These are phyloP conservation scores for Oreonectes daqikongensis DNA, from an alignment of 2,797 vertebrate genomes.

Conservation along the genomic window DNA sequence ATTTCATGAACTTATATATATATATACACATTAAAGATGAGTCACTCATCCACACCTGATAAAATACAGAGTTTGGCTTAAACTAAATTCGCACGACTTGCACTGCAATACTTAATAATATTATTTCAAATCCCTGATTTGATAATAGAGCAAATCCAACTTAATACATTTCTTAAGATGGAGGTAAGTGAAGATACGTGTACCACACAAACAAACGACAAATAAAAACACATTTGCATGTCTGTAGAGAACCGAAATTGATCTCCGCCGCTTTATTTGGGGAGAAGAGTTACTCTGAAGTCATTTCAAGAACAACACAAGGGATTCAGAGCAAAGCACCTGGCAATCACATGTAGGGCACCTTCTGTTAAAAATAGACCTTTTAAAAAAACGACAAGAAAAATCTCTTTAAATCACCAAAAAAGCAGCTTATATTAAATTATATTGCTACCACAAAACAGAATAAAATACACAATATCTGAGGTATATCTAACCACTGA, in stretches of 20 bases:
- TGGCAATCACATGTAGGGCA: conserved; percentile 32
- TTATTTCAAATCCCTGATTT: conserved; percentile 51
- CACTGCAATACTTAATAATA: conserved; percentile 43
- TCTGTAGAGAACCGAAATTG: background rate
- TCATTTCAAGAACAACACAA: conserved; percentile 3
- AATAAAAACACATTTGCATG: conserved; percentile 36
- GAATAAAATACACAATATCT: conserved; percentile 47
- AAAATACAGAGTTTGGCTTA: conserved; percentile 46
- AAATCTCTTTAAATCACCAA: conserved; percentile 15
- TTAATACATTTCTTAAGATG: conserved; percentile 32
- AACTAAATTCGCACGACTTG: conserved; percentile 43
- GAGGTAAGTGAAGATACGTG: conserved; percentile 26
- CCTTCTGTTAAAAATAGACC: conserved; percentile 28
- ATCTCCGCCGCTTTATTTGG: background rate
- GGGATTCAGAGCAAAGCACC: conserved; percentile 20
- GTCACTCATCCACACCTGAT: conserved; percentile 41
- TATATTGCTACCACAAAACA: conserved; percentile 51
- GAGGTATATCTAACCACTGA: conserved; percentile 48
- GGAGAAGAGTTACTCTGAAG: conserved; percentile 5
- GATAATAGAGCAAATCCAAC: conserved; percentile 31
- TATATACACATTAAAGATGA: conserved; percentile 9
- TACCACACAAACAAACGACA: conserved; percentile 34
- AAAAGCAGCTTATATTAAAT: conserved; percentile 50
- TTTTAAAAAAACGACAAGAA: background rate
- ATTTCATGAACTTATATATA: conserved; percentile 22